Base-by-base conservation (phyloP, 2,113 vertebrate species). In the Sitta europaea region DNA sequence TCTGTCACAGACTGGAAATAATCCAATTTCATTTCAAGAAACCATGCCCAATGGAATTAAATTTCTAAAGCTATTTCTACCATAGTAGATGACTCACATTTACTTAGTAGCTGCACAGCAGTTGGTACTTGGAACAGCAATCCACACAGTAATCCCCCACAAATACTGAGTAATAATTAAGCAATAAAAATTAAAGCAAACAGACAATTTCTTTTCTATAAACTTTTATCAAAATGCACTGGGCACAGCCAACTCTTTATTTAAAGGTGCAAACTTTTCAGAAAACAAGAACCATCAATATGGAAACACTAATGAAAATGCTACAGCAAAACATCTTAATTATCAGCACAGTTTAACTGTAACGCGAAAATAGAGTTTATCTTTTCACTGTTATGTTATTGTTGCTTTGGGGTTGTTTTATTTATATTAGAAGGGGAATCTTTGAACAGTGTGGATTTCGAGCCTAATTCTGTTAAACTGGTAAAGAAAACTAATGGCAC, bases 51-150 rank as follows among this genome's bases (percentile, higher is more conserved):
- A 63, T 16, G 1, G 0, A 87, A 89, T 78, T 23, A 36, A 27
- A 54, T 85, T 96, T 82, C 84, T 90, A 42, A 72, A 83, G 79
- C 68, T 95, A 62, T 77, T 96, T 74, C n/a, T 96, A 70, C 57
- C 31, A 4, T 11, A 55, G 61, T 3, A 63, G 59, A 47, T 86
- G 68, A 84, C 55, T 92, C 86, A 67, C 35, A 55, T 75, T 68
- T 57, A 84, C 67, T 88, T 4, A 78, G 68, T 35, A 84, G 84
- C 40, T 58, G 23, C 24, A 50, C 13, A 67, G 57, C 43, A 85
- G 29, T 20, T 85, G 17, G 57, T 53, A 48, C 50, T 66, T 38
- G 11, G n/a, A 87, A 25, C 53, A 91, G 20, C 54, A 50, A 66
- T 38, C 54, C 24, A 82, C 15, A 57, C 4, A 19, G 19, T 62